Percentiles rank a stretch among this genome's conserved stretches.
These are phyloP conservation scores for Macrotis lagotis DNA, from an alignment of 2,113 vertebrate genomes.

Conservation along the genomic window DNA sequence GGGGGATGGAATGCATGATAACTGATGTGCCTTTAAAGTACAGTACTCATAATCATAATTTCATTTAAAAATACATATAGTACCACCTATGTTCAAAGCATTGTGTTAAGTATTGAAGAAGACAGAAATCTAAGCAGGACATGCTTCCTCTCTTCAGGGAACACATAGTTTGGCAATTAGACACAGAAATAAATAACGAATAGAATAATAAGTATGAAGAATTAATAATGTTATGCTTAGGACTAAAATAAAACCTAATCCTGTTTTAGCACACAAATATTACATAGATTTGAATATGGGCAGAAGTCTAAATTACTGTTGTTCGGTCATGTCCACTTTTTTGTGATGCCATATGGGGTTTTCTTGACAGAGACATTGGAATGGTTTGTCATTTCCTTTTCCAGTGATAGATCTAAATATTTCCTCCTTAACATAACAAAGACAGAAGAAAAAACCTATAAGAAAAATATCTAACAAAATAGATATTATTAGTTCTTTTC, in stretches of 20 bases:
- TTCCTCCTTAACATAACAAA: neutral
- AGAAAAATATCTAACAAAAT: neutral
- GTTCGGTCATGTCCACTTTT: no score
- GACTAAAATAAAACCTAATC: constrained; percentile 67
- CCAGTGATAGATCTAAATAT: neutral
- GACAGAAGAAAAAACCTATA: neutral
- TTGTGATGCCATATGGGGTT: no score
- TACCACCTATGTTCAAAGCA: neutral
- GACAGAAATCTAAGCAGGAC: neutral
- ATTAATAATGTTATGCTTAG: neutral
- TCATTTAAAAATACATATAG: neutral
- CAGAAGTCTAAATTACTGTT: neutral
- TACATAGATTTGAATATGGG: constrained; percentile 48
- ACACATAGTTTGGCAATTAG: neutral
- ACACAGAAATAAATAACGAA: neutral
- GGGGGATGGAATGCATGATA: neutral
- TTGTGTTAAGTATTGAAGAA: neutral
- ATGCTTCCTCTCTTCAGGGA: neutral
- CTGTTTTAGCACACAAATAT: constrained; percentile 49
- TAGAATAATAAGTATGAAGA: neutral
- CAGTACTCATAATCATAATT: neutral
- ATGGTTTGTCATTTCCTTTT: neutral
- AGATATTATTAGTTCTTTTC: neutral
- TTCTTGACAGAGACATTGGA: neutral
- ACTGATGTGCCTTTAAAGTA: neutral